Evolutionary conservation across 2,797 vertebrate genomes (phyloP).

Genomic region (Cheracebus regulus): DNA sequence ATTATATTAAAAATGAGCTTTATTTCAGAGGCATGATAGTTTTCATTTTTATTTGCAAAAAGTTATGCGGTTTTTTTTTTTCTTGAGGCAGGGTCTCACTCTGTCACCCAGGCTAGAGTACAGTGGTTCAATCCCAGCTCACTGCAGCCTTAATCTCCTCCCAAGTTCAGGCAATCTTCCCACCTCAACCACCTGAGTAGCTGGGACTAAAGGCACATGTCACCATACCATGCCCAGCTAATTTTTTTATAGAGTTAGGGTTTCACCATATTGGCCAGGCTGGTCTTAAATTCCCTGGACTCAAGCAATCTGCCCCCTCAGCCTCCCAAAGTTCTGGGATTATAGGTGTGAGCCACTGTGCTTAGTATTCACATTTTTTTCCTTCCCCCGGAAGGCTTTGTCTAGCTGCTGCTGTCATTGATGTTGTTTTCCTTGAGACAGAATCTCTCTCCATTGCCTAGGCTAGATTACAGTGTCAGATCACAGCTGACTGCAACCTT

Average conservation of each 20-base stretch:
- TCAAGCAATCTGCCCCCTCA: not conserved
- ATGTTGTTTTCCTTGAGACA: not conserved
- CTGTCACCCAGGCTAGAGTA: not conserved
- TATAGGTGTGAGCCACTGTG: not conserved
- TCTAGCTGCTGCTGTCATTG: not conserved
- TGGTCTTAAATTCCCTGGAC: not conserved
- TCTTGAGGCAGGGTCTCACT: not conserved
- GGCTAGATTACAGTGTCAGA: not conserved
- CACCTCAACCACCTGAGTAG: not conserved
- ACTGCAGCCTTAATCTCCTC: not conserved
- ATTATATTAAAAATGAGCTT: not conserved
- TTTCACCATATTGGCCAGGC: not conserved
- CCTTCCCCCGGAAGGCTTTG: not conserved
- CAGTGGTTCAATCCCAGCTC: not conserved
- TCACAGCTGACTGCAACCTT: not conserved
- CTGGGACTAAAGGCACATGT: not conserved
- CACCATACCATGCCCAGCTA: not conserved
- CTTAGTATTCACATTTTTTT: not conserved
- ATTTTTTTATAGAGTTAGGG: not conserved
- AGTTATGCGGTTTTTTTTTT: not conserved
- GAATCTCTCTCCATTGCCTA: not conserved
- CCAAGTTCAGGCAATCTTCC: not conserved
- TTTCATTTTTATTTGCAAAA: not conserved
- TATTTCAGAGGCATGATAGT: not conserved
- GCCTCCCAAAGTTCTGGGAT: not conserved